phyloP scores from a whole-genome alignment of 2,113 vertebrate species.

The Ailuropoda melanoleuca region DNA sequence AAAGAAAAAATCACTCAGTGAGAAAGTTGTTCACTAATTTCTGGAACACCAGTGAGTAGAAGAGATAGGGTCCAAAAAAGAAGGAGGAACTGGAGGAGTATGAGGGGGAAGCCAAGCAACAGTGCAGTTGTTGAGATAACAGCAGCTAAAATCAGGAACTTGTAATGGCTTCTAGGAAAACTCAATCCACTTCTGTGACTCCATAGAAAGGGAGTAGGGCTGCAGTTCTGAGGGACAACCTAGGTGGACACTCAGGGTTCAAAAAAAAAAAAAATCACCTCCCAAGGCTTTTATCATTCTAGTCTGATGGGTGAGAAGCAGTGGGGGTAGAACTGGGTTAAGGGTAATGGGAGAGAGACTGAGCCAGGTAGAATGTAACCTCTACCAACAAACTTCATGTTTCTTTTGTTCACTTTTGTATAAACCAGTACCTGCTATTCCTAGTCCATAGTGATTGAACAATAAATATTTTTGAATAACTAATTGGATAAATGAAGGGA shows the following conservation, averaged over 20 bases:
- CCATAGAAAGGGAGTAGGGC: background rate
- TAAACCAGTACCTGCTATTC: background rate
- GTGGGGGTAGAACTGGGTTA: background rate
- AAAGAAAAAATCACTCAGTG: slow-evolving; percentile 1
- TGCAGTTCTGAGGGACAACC: background rate
- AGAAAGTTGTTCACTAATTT: background rate
- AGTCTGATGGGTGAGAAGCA: background rate
- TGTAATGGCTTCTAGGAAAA: background rate
- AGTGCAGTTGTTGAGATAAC: background rate
- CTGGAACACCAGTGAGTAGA: background rate
- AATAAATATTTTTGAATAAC: background rate
- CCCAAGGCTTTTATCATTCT: background rate
- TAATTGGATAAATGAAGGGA: background rate
- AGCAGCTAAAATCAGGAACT: background rate
- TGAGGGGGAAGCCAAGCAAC: background rate
- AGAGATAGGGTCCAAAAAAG: background rate
- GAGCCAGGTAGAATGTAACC: background rate
- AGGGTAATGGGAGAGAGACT: background rate
- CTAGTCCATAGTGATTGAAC: background rate
- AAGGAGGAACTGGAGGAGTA: background rate
- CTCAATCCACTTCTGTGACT: background rate
- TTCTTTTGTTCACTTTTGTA: background rate
- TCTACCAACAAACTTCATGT: background rate
- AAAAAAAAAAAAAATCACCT: background rate
- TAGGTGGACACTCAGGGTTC: background rate